Evolutionary conservation across 2,113 vertebrate species (phyloP).

Genomic region (Ophthalmolycus amberensis): DNA sequence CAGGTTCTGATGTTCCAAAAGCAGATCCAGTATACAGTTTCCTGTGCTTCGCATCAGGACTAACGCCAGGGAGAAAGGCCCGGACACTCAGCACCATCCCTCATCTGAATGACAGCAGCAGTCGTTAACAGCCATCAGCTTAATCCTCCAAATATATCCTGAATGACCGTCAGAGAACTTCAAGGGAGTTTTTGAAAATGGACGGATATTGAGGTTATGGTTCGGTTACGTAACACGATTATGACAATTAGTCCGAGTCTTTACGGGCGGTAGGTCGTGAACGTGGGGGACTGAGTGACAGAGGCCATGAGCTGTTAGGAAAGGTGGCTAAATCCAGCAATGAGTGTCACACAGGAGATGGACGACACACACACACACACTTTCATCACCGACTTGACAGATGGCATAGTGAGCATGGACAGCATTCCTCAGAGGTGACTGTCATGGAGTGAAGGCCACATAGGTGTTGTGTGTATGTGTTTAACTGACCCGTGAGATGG

Average conservation of each 20-base stretch:
- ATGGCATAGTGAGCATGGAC: slow-evolving; percentile 48
- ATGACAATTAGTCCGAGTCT: slow-evolving; percentile 39
- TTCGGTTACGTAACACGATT: slow-evolving; percentile 42
- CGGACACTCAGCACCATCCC: slow-evolving; percentile 29
- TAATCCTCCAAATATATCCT: slow-evolving; percentile 32
- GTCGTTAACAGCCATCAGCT: slow-evolving; percentile 18
- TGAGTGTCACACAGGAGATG: slow-evolving; percentile 45
- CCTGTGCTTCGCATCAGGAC: slow-evolving; percentile 24
- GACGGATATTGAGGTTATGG: slow-evolving; percentile 21
- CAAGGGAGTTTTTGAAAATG: slow-evolving; percentile 12
- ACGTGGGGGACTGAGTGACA: slow-evolving; percentile 20
- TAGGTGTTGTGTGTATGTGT: slow-evolving; percentile 30
- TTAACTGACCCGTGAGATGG: slow-evolving; percentile 92
- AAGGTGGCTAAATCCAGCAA: slow-evolving; percentile 53
- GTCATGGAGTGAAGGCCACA: slow-evolving; percentile 50
- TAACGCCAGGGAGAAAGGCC: slow-evolving; percentile 33
- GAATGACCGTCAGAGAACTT: not conserved
- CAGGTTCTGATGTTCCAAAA: slow-evolving; percentile 34
- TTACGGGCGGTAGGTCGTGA: slow-evolving; percentile 15
- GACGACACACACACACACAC: slow-evolving; percentile 18
- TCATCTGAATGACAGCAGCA: slow-evolving; percentile 47
- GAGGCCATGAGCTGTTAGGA: slow-evolving; percentile 29
- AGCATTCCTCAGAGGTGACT: slow-evolving; percentile 65
- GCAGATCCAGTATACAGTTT: not conserved
- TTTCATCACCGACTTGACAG: slow-evolving; percentile 57